These are phyloP conservation scores for Conistra vaccinii DNA, from an alignment of 2,888 invertebrate species.

Conservation along the genomic window DNA sequence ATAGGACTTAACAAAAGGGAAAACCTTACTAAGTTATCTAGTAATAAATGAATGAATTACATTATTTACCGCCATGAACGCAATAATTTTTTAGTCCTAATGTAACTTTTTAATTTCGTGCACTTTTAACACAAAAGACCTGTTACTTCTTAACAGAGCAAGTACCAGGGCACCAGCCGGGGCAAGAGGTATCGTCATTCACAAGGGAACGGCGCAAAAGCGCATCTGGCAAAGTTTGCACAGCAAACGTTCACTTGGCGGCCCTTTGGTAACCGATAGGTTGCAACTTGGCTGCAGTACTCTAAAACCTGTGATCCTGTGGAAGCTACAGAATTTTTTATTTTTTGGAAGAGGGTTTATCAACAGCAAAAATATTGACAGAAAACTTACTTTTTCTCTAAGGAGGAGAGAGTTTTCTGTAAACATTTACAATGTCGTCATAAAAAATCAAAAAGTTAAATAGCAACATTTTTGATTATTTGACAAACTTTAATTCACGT, in stretches of 20 bases:
- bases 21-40: background rate
- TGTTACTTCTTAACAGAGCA: constrained; percentile 24
- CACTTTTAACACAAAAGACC: constrained; percentile 19
- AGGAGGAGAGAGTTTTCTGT: no score
- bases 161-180: constrained; percentile 73
- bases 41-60: background rate
- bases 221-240: constrained; percentile 75
- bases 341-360: background rate
- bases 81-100: background rate
- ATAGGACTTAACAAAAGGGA: no score
- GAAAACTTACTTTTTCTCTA: no score
- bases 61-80: background rate
- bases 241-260: constrained; percentile 73
- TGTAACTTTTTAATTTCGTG: background rate
- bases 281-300: constrained; percentile 67
- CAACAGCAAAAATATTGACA: background rate
- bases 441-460: no score
- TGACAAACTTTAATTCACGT: background rate
- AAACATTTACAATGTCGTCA: no score
- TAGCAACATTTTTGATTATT: no score
- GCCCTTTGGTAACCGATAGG: constrained; percentile 76
- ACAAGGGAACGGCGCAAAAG: constrained; percentile 71
- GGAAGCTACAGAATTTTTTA: constrained; percentile 38
- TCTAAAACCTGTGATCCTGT: constrained; percentile 31
- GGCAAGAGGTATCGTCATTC: constrained; percentile 64